Percentiles rank a stretch among this genome's conserved stretches.
These are phyloP conservation scores for Peromyscus polionotus DNA, from an alignment of 2,113 vertebrate genomes.

Conservation along the genomic window DNA sequence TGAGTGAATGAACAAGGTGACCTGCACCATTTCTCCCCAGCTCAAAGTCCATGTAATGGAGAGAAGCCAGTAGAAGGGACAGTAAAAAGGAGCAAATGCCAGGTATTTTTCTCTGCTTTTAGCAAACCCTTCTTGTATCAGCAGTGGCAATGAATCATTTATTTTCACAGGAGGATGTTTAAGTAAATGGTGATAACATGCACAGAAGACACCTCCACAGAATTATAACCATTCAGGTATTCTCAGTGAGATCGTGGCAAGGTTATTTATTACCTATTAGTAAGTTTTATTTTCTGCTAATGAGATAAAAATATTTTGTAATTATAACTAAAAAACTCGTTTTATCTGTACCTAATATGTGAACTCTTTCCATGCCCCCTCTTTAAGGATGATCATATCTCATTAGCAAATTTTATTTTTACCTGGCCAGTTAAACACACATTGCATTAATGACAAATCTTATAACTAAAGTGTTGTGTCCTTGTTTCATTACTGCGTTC, in stretches of 20 bases:
- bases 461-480: slow-evolving; percentile 71
- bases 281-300: slow-evolving; percentile 83
- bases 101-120: slow-evolving; percentile 35
- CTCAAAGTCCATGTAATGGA: slow-evolving; percentile 1
- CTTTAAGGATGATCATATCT: slow-evolving; percentile 78
- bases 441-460: slow-evolving; percentile 71
- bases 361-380: slow-evolving; percentile 71
- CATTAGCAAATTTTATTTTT: slow-evolving; percentile 84
- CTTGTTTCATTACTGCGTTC: slow-evolving; percentile 63
- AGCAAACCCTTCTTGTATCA: slow-evolving; percentile 39
- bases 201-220: slow-evolving; percentile 47
- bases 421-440: slow-evolving; percentile 75
- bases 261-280: slow-evolving; percentile 85
- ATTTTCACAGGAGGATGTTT: slow-evolving; percentile 70
- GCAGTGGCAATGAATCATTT: slow-evolving; percentile 49
- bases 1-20: slow-evolving; percentile 50
- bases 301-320: slow-evolving; percentile 80
- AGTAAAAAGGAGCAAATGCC: background rate
- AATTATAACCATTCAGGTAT: slow-evolving; percentile 81
- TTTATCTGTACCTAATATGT: slow-evolving; percentile 69
- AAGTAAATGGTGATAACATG: slow-evolving; percentile 55
- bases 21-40: background rate
- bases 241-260: slow-evolving; percentile 83
- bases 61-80: slow-evolving; percentile 17
- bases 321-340: slow-evolving; percentile 66